Conservation (phyloP, 2,113 vertebrate species). For the Plotosus lineatus region DNA sequence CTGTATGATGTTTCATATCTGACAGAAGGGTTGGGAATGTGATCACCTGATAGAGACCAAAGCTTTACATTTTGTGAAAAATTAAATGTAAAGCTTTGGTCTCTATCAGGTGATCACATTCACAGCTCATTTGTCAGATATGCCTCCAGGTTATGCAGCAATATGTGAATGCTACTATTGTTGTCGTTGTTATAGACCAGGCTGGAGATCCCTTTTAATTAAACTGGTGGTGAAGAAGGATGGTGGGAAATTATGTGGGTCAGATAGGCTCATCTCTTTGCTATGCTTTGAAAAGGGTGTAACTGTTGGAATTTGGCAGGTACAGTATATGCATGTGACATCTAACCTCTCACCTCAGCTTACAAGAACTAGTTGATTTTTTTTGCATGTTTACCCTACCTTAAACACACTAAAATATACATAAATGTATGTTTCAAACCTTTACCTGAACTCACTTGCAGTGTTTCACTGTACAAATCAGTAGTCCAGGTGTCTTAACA, state of each 20-base stretch:
- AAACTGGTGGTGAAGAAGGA: constrained; percentile 27
- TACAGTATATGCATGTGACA: not conserved
- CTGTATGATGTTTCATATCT: no score
- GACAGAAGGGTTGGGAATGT: not conserved
- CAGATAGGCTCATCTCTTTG: constrained; percentile 37
- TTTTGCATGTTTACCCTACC: not conserved
- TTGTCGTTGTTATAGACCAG: constrained; percentile 27
- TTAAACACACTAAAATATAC: not conserved
- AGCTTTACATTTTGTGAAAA: no score
- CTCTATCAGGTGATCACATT: not conserved
- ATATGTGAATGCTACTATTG: not conserved
- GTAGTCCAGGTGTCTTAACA: no score
- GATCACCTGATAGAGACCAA: not conserved
- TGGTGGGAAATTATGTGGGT: not conserved
- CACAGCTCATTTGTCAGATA: not conserved
- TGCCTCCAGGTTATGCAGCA: not conserved
- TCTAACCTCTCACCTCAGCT: not conserved
- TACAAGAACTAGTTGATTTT: not conserved
- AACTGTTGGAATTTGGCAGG: constrained; percentile 51
- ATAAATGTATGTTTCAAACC: not conserved
- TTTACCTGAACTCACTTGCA: not conserved
- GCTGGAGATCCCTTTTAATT: constrained; percentile 35
- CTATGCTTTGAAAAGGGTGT: constrained; percentile 28
- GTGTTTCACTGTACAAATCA: not conserved
- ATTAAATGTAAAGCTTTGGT: not conserved